These are phyloP conservation scores for Mesochorus sp. DNA, from an alignment of 2,888 invertebrate species.

Conservation along the genomic window DNA sequence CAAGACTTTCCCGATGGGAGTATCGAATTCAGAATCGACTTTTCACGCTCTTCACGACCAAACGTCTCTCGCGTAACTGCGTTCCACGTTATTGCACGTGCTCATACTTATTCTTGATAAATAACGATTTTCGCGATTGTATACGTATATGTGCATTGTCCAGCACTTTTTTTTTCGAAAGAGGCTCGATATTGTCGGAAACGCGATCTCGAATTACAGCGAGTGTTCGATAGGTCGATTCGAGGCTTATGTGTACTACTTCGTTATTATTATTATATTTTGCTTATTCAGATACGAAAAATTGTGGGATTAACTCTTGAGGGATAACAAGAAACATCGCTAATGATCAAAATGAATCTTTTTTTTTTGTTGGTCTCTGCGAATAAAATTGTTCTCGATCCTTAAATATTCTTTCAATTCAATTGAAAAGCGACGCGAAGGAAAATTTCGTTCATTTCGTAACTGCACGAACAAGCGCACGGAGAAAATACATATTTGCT, in stretches of 20 bases:
- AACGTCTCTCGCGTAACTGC: slow-evolving; percentile 11
- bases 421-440: too few species aligned
- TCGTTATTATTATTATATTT: too few species aligned
- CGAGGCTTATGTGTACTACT: neutral
- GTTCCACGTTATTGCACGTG: slow-evolving; percentile 33
- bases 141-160: neutral
- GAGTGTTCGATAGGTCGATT: neutral
- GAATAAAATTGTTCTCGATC: neutral
- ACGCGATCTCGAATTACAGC: slow-evolving; percentile 49
- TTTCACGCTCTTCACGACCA: slow-evolving; percentile 53
- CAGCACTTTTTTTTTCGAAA: neutral
- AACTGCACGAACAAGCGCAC: neutral
- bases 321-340: too few species aligned
- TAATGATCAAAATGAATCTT: too few species aligned
- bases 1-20: slow-evolving; percentile 14
- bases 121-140: slow-evolving; percentile 40
- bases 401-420: neutral
- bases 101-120: slow-evolving; percentile 47
- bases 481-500: slow-evolving; percentile 74
- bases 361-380: too few species aligned
- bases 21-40: slow-evolving; percentile 61
- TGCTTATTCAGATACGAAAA: too few species aligned
- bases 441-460: slow-evolving; percentile 4
- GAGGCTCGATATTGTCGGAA: slow-evolving; percentile 31
- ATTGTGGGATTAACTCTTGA: too few species aligned